These are phyloP conservation scores for Cavia porcellus DNA, from an alignment of 2,113 vertebrate genomes.

Conservation along the genomic window DNA sequence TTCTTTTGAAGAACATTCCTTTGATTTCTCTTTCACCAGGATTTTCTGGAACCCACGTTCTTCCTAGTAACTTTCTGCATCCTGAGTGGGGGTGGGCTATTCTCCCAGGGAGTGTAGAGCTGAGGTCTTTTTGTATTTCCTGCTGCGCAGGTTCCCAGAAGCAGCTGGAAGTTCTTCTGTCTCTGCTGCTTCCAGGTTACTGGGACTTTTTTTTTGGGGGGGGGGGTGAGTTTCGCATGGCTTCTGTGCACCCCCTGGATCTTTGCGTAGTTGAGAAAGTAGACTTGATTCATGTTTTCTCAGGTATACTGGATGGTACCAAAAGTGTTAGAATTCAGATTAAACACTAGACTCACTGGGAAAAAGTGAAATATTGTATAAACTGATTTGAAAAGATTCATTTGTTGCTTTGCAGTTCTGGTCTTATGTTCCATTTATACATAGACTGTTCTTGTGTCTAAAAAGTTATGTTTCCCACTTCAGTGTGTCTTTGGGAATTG, in stretches of 20 bases:
- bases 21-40: neutral
- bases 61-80: neutral
- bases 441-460: neutral
- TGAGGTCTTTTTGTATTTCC: neutral
- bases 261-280: neutral
- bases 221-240: neutral
- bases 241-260: neutral
- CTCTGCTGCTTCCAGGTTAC: neutral
- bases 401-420: neutral
- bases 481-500: neutral
- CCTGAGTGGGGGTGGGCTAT: neutral
- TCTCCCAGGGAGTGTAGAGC: too few species aligned
- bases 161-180: accelerated
- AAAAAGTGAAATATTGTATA: neutral
- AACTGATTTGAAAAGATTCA: neutral
- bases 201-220: neutral
- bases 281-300: slow-evolving; percentile 25
- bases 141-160: neutral
- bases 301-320: neutral
- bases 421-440: neutral
- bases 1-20: neutral
- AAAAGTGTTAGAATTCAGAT: neutral
- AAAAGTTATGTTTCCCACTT: neutral
- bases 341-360: neutral
- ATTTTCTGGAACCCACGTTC: neutral